Conservation (phyloP, 2,888 invertebrate species). For the Salpingus planirostris region DNA sequence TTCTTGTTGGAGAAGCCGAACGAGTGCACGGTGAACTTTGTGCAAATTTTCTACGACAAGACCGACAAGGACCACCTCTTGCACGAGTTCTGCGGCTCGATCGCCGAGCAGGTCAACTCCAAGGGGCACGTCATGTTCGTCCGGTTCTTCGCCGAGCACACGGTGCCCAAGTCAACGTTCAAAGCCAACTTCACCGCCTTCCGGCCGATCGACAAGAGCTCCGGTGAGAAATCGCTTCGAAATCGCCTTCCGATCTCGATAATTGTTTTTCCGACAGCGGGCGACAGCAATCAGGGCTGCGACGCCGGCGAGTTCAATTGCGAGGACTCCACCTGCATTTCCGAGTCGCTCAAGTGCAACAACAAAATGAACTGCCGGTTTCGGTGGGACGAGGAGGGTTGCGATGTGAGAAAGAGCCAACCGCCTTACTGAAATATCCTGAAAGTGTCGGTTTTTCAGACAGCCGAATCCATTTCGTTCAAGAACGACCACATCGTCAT, state of each 20-base stretch:
- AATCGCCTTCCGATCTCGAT: no score
- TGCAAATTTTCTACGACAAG: slow-evolving; percentile 60
- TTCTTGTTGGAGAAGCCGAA: slow-evolving; percentile 64
- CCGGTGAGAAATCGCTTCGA: no score
- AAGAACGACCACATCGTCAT: slow-evolving; percentile 70
- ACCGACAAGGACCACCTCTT: slow-evolving; percentile 53
- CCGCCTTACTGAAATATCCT: neutral
- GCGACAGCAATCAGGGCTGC: slow-evolving; percentile 37
- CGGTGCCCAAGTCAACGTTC: slow-evolving; percentile 54
- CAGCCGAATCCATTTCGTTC: slow-evolving; percentile 31
- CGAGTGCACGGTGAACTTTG: slow-evolving; percentile 68
- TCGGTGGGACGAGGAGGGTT: slow-evolving; percentile 68
- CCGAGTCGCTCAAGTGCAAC: slow-evolving; percentile 60
- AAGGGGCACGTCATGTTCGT: slow-evolving; percentile 62
- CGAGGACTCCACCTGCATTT: slow-evolving; percentile 82
- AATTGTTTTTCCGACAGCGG: no score
- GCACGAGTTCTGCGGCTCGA: slow-evolving; percentile 76
- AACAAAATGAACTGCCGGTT: slow-evolving; percentile 69
- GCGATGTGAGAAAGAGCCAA: slow-evolving; percentile 47
- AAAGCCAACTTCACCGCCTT: slow-evolving; percentile 67
- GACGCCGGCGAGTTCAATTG: slow-evolving; percentile 66
- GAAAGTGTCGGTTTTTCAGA: slow-evolving; percentile 25
- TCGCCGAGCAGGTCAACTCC: slow-evolving; percentile 67
- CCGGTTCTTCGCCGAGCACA: slow-evolving; percentile 60
- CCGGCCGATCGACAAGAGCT: slow-evolving; percentile 49